Evolutionary conservation across 2,113 vertebrate species (phyloP).

Genomic region (Australoheros scitulus): DNA sequence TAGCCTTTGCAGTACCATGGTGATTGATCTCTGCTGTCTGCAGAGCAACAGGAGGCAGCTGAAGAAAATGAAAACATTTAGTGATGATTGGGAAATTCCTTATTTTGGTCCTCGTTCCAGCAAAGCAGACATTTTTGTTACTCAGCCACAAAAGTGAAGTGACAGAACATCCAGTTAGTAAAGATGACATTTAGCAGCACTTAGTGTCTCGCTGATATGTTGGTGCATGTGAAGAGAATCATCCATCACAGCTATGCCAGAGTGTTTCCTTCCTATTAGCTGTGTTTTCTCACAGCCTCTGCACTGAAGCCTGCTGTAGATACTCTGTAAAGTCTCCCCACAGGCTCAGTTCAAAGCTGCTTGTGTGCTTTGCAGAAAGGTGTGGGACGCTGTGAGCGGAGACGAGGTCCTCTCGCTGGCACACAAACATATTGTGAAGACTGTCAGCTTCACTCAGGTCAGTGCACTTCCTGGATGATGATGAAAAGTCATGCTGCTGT

Average conservation of each 20-base stretch:
- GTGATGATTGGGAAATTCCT: not conserved
- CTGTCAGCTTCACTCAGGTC: constrained; percentile 96
- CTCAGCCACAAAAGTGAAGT: not conserved
- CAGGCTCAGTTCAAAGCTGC: not conserved
- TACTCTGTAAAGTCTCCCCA: no score
- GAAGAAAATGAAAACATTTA: not conserved
- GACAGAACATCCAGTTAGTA: no score
- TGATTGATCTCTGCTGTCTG: not conserved
- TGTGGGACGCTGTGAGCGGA: constrained; percentile 97
- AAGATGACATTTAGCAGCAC: no score
- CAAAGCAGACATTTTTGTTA: not conserved
- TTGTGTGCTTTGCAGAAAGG: constrained; percentile 85
- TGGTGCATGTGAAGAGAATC: not conserved
- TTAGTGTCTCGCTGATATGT: not conserved
- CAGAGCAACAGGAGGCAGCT: not conserved
- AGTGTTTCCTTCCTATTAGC: no score
- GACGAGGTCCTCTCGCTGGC: constrained; percentile 94
- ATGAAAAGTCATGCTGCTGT: not conserved
- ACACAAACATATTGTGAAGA: constrained; percentile 99
- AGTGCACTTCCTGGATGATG: not conserved
- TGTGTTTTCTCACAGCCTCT: no score
- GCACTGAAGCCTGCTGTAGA: no score
- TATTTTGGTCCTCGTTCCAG: fast-evolving
- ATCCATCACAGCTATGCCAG: no score
- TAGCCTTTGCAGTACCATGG: not conserved